These are phyloP conservation scores for Platysteira castanea DNA, from an alignment of 2,113 vertebrate species.

Conservation along the genomic window DNA sequence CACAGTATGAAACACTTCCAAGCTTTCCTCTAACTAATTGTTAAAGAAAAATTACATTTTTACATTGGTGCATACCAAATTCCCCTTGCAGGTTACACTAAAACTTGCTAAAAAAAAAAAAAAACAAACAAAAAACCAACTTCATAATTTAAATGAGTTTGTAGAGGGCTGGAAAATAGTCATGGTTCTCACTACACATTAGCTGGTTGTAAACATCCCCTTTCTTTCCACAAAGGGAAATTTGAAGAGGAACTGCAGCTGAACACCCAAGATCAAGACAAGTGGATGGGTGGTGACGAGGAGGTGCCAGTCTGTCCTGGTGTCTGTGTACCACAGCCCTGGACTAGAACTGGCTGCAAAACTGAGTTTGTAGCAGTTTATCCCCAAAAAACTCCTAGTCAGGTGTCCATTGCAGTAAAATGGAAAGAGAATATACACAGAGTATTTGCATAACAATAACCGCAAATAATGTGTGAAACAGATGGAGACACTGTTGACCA, in stretches of 20 bases:
- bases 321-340: background rate
- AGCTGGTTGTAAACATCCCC: background rate
- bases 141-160: background rate
- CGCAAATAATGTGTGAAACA: background rate
- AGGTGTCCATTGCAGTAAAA: background rate
- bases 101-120: background rate
- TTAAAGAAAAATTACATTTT: constrained; percentile 1
- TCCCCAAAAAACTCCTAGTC: background rate
- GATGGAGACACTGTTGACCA: background rate
- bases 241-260: background rate
- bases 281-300: background rate
- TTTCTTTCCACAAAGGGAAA: background rate
- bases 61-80: background rate
- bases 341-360: background rate
- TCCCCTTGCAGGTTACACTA: background rate
- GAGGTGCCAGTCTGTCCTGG: background rate
- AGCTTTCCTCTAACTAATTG: background rate
- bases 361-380: background rate
- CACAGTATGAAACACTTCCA: constrained; percentile 6
- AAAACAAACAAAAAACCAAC: background rate
- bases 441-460: background rate
- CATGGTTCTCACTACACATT: background rate
- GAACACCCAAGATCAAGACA: background rate
- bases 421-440: background rate
- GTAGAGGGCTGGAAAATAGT: background rate